Percentiles rank a stretch among this genome's conserved stretches.
Evolutionary conservation across 1,140 invertebrate species (phyloP).

Genomic region (Calosoma granatense): DNA sequence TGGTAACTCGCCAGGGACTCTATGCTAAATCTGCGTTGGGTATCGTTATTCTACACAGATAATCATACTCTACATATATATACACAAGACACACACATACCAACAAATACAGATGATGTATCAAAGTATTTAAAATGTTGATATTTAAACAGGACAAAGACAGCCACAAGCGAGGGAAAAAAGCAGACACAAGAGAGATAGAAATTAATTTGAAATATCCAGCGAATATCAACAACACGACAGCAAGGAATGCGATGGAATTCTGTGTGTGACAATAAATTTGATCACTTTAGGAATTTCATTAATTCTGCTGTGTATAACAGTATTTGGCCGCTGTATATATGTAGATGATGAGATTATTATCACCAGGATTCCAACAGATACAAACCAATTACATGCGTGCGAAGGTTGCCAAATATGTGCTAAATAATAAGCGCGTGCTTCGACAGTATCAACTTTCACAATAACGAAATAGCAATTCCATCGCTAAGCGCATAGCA

Average conservation of each 20-base stretch:
- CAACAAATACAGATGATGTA: too few species aligned
- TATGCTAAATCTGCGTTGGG: too few species aligned
- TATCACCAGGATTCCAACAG: not conserved
- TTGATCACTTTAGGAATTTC: conserved; percentile 7
- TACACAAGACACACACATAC: too few species aligned
- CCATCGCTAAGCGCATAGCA: too few species aligned
- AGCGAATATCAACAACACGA: not conserved
- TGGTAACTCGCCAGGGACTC: too few species aligned
- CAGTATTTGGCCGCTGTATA: not conserved
- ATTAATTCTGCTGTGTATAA: not conserved
- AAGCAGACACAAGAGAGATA: too few species aligned
- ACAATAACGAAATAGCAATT: not conserved
- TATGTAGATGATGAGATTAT: not conserved
- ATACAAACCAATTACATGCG: not conserved
- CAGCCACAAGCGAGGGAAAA: too few species aligned
- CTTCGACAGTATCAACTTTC: not conserved
- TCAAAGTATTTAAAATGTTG: too few species aligned
- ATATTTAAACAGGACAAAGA: too few species aligned
- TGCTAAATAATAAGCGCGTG: not conserved
- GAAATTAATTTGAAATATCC: too few species aligned
- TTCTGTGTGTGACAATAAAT: conserved; percentile 2
- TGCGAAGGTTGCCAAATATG: not conserved
- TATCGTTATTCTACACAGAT: too few species aligned
- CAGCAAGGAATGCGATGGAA: not conserved
- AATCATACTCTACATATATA: too few species aligned